Base-by-base conservation (phyloP, 2,113 vertebrate species). In the Murina feae region DNA sequence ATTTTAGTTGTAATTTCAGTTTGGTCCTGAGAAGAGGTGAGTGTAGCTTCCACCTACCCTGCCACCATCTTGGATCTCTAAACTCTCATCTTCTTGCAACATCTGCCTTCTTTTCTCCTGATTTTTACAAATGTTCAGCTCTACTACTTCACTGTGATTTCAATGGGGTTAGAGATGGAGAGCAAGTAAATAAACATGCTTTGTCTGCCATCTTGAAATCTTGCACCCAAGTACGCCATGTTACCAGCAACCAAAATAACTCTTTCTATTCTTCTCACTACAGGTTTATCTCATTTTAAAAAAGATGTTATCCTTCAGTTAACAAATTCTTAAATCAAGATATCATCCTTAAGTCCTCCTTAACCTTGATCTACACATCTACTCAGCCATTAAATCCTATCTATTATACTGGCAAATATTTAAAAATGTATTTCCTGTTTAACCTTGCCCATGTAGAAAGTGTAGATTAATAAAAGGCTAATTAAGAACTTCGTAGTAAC, bases 341-440 rank as follows among this genome's bases (percentile, higher is more conserved):
- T 86, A 74, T 74, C 79, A 87, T 79, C 63, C 42, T 83, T 93
- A 93, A 86, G 86, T 89, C 66, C 69, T 89, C 42, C 76, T 95
- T 81, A 55, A 78, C 81, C 42, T 84, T 87, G 42, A 71, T 76
- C 37, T 28, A 16, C 13, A 69, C 39, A 82, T 68, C 39, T 74
- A 82, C 49, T 66, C 83, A 86, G 20, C 42, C 87, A 86, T n/a
- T 82, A 82, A 63, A 83, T 49, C 47, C 74, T 95, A 16, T 78
- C 39, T 65, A 44, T 68, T 86, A 82, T 86, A 86, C 11, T 76
- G 25, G 18, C 4, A 90, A 96, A 84, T 13, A 12, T 60, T 90
- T 89, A 51, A 51, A 92, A 93, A 47, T 74, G 35, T 92, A 11
- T 37, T 91, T 93, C 32, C 42, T 30, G 18, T 86, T 90, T 96